Conservation (phyloP, 92 coral and sea anemone genomes). For the Nematostella vectensis region DNA sequence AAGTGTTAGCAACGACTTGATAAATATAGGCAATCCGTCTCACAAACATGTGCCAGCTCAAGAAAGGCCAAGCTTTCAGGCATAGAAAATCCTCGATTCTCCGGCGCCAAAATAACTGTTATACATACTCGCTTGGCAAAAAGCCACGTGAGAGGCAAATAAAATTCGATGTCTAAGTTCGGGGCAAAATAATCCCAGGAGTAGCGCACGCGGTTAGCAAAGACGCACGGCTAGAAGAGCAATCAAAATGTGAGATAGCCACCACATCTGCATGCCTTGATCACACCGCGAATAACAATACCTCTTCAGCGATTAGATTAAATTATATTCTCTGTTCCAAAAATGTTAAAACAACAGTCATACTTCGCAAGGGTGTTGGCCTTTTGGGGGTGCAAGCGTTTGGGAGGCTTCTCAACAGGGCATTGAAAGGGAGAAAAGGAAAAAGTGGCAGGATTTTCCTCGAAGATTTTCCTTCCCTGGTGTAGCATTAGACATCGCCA, state of each 20-base stretch:
- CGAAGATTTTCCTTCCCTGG: conserved; percentile 5
- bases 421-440: background rate
- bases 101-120: background rate
- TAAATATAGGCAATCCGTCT: no score
- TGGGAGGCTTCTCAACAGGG: no score
- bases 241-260: background rate
- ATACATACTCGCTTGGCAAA: background rate
- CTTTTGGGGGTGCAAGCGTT: background rate
- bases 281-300: conserved; percentile 72
- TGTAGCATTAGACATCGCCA: conserved; percentile 42
- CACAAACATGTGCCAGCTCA: no score
- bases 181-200: conserved; percentile 15
- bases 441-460: conserved; percentile 1
- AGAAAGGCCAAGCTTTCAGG: no score
- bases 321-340: conserved; percentile 8
- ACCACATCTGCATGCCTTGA: conserved; percentile 73
- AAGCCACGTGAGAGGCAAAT: conserved; percentile 11
- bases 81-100: no score
- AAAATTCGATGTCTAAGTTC: conserved; percentile 15
- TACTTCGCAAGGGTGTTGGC: conserved; percentile 20
- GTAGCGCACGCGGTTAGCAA: background rate
- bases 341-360: background rate
- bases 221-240: conserved; percentile 6
- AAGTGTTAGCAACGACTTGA: no score
- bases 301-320: conserved; percentile 33